Evolutionary conservation across 2,113 vertebrate genomes (phyloP), one percentile per base, ranked within the genome.

Genomic region (Lampris megalopsis): DNA sequence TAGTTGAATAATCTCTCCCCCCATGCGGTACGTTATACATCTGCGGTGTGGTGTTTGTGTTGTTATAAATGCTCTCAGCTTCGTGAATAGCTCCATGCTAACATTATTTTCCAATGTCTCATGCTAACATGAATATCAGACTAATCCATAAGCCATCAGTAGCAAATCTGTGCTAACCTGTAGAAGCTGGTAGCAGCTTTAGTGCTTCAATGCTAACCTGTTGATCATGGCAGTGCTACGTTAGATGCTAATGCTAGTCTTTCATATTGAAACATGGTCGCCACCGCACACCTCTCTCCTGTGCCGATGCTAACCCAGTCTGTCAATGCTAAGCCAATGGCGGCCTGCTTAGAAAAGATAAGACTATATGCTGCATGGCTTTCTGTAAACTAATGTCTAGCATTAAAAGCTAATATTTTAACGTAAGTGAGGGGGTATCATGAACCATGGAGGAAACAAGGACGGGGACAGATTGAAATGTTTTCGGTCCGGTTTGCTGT

Each of bases 151-250:
- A 35, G 42, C 24, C 71, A 59, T 0, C 9, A 53, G 3, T 68
- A 38, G 4, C 49, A 24, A 41, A 63, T 50, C 41, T 37, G 72
- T 53, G 38, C 66, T 7, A 57, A 50, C 5, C 59, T 7, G 24
- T 7, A 52, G 59, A 65, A 38, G 56, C 68, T 73, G 48, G 63
- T 57, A n/a, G 1, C 79, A 73, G 66, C 58, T 57, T 56, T 48
- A n/a, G 5, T 79, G 37, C 11, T 65, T 81, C 4, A 24, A 48
- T 50, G 63, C 67, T 48, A 24, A 41, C 53, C n/a, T 0, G 24
- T 24, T 24, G 24, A 24, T 24, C 71, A 59, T 64, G 68, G 48
- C 80, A 71, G 65, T 48, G 63, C 53, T 77, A 77, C 81, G 66
- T 61, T 77, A 74, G 53, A 35, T 52, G 73, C 9, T 42, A 49